These are phyloP conservation scores for Rallus limicola DNA, from an alignment of 2,113 vertebrate species.

Conservation along the genomic window DNA sequence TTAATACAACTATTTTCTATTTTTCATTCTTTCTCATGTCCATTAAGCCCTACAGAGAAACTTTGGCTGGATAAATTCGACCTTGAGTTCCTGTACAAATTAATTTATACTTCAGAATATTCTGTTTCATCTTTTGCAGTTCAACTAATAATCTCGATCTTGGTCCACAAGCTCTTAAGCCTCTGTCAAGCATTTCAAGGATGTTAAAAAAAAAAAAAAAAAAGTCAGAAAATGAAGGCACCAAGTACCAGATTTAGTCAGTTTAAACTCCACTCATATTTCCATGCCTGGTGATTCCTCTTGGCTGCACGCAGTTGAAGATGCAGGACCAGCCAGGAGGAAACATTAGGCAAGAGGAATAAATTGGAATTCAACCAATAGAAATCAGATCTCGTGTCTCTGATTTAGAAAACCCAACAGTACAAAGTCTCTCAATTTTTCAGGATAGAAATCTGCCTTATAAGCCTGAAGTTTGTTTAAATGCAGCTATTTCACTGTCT, in stretches of 20 bases:
- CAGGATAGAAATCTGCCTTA: neutral
- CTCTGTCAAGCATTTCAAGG: neutral
- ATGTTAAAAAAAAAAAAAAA: neutral
- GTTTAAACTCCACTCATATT: neutral
- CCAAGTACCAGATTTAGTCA: neutral
- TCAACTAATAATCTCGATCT: neutral
- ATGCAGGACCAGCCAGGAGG: neutral
- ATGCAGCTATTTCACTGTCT: neutral
- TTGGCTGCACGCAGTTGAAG: neutral
- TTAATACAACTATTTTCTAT: neutral
- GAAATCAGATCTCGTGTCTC: neutral
- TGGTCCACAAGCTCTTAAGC: neutral
- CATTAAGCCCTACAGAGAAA: neutral
- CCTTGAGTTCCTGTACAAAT: neutral
- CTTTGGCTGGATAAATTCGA: conserved; percentile 27
- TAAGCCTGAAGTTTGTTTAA: neutral
- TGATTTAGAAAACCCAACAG: neutral
- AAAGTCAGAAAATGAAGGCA: conserved; percentile 1
- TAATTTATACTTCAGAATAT: neutral
- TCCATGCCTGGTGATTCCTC: conserved; percentile 2
- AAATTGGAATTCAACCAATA: conserved; percentile 19
- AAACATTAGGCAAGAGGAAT: conserved; percentile 9
- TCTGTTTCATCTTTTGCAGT: neutral
- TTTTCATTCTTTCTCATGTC: conserved; percentile 56
- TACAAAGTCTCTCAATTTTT: neutral